Base-by-base conservation (phyloP, 2,888 invertebrate species). In the Actias luna region DNA sequence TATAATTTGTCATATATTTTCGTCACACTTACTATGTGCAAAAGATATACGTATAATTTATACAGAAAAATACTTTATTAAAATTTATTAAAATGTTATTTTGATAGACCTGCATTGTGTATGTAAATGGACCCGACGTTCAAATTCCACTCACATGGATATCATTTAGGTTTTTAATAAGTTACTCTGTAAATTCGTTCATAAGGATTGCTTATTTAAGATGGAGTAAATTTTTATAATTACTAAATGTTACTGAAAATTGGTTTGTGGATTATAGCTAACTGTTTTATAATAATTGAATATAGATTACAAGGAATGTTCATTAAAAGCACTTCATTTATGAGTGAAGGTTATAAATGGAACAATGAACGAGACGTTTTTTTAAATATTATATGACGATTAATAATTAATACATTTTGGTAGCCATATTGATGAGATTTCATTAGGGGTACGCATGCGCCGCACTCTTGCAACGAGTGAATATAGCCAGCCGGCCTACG, bases 401-500 rank as follows among this genome's bases (percentile, higher is more conserved):
- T 39, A 10, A 59, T 61, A 60, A 27, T 59, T 35, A 62, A 59
- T 63, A 22, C 36, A 50, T 59, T 27, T 31, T 61, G 76, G 76
- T 85, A 74, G 87, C 88, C 88, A 89, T 89, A 75, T 89, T 89
- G 82, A 83, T 72, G 69, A 74, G 74, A 77, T 72, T 72, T 71
- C 62, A 64, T 64, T 65, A 64, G 71, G 72, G 76, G 80, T 78
- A 81, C 89, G 89, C 90, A 88, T 88, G 92, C 90, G 89, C 85
- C 86, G 84, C 82, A 74, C 63, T 12, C 22, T 50, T 65, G 70
- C 69, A 69, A 65, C 65, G 74, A 78, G 73, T 80, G 82, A 82
- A 80, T 81, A 74, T 81, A 89, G 84, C 86, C 89, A 90, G 87
- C 86, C 85, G 46, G 46, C 78, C 87, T 85, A 87, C 33, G 78